phyloP scores from a whole-genome alignment of 2,888 invertebrate genomes.

The Entomobrya multifasciata region DNA sequence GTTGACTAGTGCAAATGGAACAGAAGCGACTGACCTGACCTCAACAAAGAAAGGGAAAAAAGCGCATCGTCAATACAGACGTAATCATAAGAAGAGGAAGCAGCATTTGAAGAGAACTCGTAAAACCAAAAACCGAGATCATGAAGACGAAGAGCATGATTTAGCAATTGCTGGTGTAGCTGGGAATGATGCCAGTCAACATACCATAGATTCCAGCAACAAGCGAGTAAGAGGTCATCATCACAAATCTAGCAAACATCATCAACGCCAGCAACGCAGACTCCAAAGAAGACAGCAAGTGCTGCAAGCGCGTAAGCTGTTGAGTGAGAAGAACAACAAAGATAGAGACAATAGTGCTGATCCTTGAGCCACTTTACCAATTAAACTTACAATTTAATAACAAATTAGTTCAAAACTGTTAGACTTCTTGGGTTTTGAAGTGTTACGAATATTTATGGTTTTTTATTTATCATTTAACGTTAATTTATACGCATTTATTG shows the following conservation, averaged over 20 bases:
- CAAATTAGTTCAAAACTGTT: not conserved
- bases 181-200: not conserved
- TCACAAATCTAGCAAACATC: conserved; percentile 23
- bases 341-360: not conserved
- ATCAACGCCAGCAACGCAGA: conserved; percentile 33
- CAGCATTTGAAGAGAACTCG: not conserved
- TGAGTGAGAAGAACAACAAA: not conserved
- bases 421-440: not conserved
- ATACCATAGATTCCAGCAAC: not conserved
- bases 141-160: conserved; percentile 4
- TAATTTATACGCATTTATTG: conserved; percentile 71
- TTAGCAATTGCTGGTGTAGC: not conserved
- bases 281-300: conserved; percentile 14
- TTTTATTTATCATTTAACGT: conserved; percentile 10
- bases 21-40: not conserved
- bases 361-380: too few relatives aligned
- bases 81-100: not conserved
- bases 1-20: not conserved
- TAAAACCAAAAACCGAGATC: not conserved
- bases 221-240: conserved; percentile 9
- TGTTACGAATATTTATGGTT: not conserved
- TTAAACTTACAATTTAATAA: too few relatives aligned
- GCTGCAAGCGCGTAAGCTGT: not conserved
- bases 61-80: not conserved
- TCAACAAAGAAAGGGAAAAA: conserved; percentile 9